phyloP scores from a whole-genome alignment of 2,888 invertebrate species.

The Agrochola circellaris region DNA sequence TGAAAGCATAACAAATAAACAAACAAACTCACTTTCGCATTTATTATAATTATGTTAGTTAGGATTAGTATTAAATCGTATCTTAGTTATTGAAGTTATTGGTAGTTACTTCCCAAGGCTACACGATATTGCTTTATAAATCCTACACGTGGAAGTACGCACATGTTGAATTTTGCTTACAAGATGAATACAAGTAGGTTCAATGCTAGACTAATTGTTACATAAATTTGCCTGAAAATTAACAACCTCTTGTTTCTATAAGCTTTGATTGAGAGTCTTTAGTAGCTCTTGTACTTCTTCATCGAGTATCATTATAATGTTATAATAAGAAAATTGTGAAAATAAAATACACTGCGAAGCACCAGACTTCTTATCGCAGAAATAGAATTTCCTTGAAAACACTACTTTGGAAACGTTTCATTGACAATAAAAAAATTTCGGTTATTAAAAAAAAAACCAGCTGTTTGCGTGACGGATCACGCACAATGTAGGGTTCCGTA shows the following conservation, averaged over 20 bases:
- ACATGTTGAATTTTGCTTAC: slow-evolving; percentile 8
- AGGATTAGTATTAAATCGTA: no score
- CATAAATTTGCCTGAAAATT: slow-evolving; percentile 29
- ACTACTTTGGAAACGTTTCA: slow-evolving; percentile 43
- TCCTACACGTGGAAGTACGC: slow-evolving; percentile 16
- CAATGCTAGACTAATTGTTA: slow-evolving; percentile 20
- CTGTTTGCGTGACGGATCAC: no score
- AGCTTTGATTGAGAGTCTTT: slow-evolving; percentile 34
- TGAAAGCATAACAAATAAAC: no score
- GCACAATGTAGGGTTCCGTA: no score
- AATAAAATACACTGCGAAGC: slow-evolving; percentile 29
- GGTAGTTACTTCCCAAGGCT: slow-evolving; percentile 14
- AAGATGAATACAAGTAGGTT: slow-evolving; percentile 9
- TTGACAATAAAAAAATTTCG: slow-evolving; percentile 29
- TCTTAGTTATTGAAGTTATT: no score
- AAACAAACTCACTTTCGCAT: no score
- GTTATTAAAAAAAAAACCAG: background rate
- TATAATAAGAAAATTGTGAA: slow-evolving; percentile 32
- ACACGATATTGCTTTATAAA: slow-evolving; percentile 16
- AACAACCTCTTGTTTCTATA: slow-evolving; percentile 19
- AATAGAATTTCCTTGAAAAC: slow-evolving; percentile 51
- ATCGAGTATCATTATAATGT: slow-evolving; percentile 29
- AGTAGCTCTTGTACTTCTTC: slow-evolving; percentile 36
- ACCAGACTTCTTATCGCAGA: slow-evolving; percentile 39
- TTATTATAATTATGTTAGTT: no score